These are phyloP conservation scores for Lordiphosa collinella DNA, from an alignment of 1,140 invertebrate species.

Conservation along the genomic window DNA sequence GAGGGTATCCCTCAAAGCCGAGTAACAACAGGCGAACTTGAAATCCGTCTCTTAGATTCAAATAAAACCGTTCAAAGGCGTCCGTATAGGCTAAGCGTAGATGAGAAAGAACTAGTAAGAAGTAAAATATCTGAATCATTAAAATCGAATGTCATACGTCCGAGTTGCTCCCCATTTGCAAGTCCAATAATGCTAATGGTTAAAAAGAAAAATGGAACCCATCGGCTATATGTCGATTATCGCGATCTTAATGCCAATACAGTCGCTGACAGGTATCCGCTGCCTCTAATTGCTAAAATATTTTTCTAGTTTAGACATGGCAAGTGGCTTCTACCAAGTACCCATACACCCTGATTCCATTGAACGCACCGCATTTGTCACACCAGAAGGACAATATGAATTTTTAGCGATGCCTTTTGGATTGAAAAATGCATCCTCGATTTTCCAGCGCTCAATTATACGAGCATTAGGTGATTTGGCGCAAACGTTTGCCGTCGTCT, in stretches of 20 bases:
- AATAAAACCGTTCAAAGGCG: slow-evolving; percentile 1
- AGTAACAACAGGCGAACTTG: background rate
- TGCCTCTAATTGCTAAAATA: background rate
- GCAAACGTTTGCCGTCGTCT: slow-evolving; percentile 7
- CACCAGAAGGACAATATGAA: background rate
- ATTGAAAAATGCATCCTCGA: background rate
- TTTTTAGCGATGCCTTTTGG: background rate
- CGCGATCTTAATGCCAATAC: slow-evolving; percentile 1
- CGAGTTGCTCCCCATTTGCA: background rate
- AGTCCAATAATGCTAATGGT: background rate
- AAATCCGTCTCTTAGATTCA: background rate
- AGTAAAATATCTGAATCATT: background rate
- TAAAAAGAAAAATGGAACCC: background rate
- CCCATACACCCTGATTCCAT: background rate
- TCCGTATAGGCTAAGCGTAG: slow-evolving; percentile 1
- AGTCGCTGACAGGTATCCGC: background rate
- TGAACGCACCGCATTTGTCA: background rate
- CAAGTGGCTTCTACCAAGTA: background rate
- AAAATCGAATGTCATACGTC: background rate
- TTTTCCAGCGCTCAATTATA: background rate
- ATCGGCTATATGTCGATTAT: background rate
- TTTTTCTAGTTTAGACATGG: background rate
- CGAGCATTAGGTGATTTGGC: background rate
- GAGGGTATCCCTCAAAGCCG: background rate
- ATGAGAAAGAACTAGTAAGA: slow-evolving; percentile 1